Evolutionary conservation across 1,140 invertebrate species (phyloP).

Genomic region (Aphidius ervi): DNA sequence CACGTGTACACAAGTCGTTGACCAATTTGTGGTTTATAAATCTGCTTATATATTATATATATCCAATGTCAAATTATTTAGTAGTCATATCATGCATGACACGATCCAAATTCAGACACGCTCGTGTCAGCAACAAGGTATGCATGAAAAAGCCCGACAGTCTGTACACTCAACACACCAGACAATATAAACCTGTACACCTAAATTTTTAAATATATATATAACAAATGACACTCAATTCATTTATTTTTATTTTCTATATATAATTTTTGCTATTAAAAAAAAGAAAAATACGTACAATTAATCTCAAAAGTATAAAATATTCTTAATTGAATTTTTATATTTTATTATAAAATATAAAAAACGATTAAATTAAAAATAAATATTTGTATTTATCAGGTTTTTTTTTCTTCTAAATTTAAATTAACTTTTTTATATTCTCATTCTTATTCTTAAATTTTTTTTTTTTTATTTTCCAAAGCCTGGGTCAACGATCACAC

Average conservation of each 20-base stretch:
- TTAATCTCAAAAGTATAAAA: too few relatives aligned
- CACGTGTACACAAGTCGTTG: background rate
- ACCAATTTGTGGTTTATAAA: background rate
- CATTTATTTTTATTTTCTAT: too few relatives aligned
- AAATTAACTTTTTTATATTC: too few relatives aligned
- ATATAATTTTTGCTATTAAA: too few relatives aligned
- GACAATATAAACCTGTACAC: conserved; percentile 23
- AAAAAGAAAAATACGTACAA: too few relatives aligned
- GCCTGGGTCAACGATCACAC: conserved; percentile 12
- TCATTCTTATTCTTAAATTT: background rate
- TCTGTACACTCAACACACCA: conserved; percentile 29
- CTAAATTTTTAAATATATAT: too few relatives aligned
- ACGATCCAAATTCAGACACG: conserved; percentile 32
- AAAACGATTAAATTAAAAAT: too few relatives aligned
- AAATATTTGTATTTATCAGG: too few relatives aligned
- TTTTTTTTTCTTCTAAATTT: too few relatives aligned
- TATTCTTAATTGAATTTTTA: too few relatives aligned
- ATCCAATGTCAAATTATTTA: conserved; percentile 8
- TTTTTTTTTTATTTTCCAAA: conserved; percentile 1
- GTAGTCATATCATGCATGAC: conserved; percentile 33
- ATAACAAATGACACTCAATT: too few relatives aligned
- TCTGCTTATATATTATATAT: conserved; percentile 32
- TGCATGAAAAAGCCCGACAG: background rate
- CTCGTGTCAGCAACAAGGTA: conserved; percentile 10
- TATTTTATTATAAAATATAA: too few relatives aligned